Percentiles rank a stretch among this genome's conserved stretches.
Evolutionary conservation across 2,113 vertebrate species (phyloP).

Genomic region (Corythornis cristatus): DNA sequence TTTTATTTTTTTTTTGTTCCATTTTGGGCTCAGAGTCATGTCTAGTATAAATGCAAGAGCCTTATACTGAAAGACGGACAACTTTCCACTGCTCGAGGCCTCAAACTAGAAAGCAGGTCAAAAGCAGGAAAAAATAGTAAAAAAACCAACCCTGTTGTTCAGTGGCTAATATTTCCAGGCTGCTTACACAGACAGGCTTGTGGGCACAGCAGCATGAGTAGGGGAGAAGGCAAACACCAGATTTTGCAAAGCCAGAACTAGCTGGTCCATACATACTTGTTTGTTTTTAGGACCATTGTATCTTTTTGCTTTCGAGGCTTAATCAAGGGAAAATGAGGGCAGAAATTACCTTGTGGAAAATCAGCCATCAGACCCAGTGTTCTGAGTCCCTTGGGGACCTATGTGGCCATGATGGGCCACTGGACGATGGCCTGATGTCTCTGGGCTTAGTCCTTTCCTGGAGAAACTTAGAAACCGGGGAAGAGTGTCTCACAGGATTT

Average conservation of each 20-base stretch:
- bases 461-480: neutral
- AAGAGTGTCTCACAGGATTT: neutral
- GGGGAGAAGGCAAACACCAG: neutral
- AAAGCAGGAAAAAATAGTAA: neutral
- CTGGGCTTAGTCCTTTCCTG: neutral
- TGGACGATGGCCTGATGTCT: neutral
- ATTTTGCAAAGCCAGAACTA: neutral
- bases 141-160: neutral
- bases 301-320: neutral
- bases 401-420: accelerated
- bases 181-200: neutral
- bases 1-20: neutral
- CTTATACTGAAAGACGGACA: neutral
- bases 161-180: neutral
- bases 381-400: neutral
- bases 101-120: neutral
- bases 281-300: neutral
- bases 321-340: neutral
- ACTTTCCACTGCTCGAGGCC: neutral
- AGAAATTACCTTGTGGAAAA: neutral
- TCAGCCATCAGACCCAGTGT: accelerated
- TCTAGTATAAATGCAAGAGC: neutral
- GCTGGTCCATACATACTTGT: neutral
- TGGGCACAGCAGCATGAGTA: neutral
- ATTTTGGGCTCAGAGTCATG: neutral